A percentile compares a stretch with the other conserved stretches of the same genome.
phyloP scores from a whole-genome alignment of 2,888 invertebrate species.

The Mimas tiliae region DNA sequence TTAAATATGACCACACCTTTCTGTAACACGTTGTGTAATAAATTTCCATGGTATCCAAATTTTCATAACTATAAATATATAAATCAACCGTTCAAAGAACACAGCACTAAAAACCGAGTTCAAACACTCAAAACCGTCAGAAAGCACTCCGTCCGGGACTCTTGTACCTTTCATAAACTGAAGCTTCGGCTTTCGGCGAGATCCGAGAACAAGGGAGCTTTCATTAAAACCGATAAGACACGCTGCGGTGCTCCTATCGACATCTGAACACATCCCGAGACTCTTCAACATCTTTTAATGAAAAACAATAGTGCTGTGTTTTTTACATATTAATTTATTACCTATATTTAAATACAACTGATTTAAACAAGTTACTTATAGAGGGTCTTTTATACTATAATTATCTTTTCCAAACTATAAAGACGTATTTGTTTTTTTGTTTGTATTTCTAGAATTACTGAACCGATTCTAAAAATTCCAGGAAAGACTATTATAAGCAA shows the following conservation, averaged over 20 bases:
- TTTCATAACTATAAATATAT: background rate
- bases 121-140: background rate
- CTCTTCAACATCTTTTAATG: slow-evolving; percentile 14
- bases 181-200: slow-evolving; percentile 36
- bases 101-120: background rate
- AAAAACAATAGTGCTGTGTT: background rate
- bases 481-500: too few species aligned
- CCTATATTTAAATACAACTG: too few species aligned
- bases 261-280: slow-evolving; percentile 41
- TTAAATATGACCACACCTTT: too few species aligned
- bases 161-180: slow-evolving; percentile 28
- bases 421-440: too few species aligned
- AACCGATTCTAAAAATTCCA: too few species aligned
- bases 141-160: background rate
- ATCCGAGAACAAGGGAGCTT: slow-evolving; percentile 41
- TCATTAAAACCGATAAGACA: slow-evolving; percentile 59
- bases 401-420: too few species aligned
- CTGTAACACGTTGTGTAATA: too few species aligned
- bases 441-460: too few species aligned
- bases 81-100: background rate
- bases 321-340: background rate
- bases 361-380: too few species aligned
- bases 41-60: too few species aligned
- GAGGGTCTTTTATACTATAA: too few species aligned
- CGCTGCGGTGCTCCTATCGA: slow-evolving; percentile 45